Evolutionary conservation across 2,113 vertebrate species (phyloP), one percentile per base, ranked within the genome.

Genomic region (Anarrhichthys ocellatus): DNA sequence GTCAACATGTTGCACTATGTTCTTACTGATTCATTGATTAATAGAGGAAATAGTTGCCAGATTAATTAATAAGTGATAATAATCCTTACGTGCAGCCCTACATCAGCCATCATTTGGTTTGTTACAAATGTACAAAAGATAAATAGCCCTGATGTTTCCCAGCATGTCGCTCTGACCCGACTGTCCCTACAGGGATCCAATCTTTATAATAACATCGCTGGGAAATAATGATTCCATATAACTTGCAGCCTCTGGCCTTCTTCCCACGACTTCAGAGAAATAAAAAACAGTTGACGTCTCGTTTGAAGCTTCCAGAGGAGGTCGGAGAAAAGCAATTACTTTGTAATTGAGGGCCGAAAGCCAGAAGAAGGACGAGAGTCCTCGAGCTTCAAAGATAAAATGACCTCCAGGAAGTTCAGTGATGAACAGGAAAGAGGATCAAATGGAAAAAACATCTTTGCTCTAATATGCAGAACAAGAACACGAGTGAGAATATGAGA

Each of bases 211-310:
- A 15, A 42, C 18, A 71, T 17, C 64, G 6, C 67, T 71, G 24
- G 48, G 46, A 71, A 77, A 29, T 82, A 74, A 76, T 29, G 36
- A 71, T 29, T 71, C 9, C 22, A 29, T 61, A 29, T 61, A 54
- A 78, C 52, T 61, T 82, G 38, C 34, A 29, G 73, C 69, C 42
- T 77, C 15, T 2, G 27, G 78, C 24, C 24, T 17, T 72, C 84
- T 77, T 61, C 22, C 27, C 22, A 71, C 50, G 34, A 62, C 38
- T 52, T 48, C 2, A 46, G 46, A 50, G 18, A 27, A 72, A 74
- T 40, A 68, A 58, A 73, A 44, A 29, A 58, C 34, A 50, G 20
- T 18, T 56, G 4, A 32, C 42, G 50, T 20, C 59, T 66, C 73
- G 56, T 67, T 78, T 42, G 6, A 14, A 44, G 10, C 52, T 27